Percentiles rank a stretch among this genome's conserved stretches.
These are phyloP conservation scores for Siphlonurus alternatus DNA, from an alignment of 2,888 invertebrate genomes.

Conservation along the genomic window DNA sequence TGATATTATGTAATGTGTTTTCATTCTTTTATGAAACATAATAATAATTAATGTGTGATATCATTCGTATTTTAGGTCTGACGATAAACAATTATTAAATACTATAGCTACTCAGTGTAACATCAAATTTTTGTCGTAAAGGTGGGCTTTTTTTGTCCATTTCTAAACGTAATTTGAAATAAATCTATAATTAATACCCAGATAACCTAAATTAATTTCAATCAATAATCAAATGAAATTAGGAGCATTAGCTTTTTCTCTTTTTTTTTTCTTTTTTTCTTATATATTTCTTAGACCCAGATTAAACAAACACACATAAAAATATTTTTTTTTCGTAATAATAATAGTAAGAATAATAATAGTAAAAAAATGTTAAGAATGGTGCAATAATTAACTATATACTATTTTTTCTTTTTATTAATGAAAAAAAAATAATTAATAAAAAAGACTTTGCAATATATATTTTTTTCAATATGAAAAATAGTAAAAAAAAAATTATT, in stretches of 20 bases:
- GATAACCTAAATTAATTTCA: neutral
- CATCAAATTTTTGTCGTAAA: no score
- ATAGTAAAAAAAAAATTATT: conserved; percentile 15
- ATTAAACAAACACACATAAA: neutral
- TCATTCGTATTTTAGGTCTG: no score
- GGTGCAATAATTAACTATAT: conserved; percentile 1
- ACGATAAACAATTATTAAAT: no score
- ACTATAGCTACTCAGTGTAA: no score
- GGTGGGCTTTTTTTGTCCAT: neutral
- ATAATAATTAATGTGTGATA: no score
- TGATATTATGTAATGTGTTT: no score
- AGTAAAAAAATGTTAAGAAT: neutral
- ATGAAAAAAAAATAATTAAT: neutral
- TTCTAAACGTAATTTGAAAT: no score
- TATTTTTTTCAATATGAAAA: conserved; percentile 5
- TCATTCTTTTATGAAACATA: no score
- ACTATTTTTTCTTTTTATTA: neutral
- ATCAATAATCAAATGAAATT: neutral
- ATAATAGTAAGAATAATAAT: neutral
- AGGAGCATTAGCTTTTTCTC: neutral
- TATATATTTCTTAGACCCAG: neutral
- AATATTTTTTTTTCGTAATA: neutral
- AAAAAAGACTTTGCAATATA: neutral
- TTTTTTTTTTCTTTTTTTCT: neutral
- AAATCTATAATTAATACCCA: no score